phyloP scores from a whole-genome alignment of 2,888 invertebrate species.

The Maniola hyperantus region DNA sequence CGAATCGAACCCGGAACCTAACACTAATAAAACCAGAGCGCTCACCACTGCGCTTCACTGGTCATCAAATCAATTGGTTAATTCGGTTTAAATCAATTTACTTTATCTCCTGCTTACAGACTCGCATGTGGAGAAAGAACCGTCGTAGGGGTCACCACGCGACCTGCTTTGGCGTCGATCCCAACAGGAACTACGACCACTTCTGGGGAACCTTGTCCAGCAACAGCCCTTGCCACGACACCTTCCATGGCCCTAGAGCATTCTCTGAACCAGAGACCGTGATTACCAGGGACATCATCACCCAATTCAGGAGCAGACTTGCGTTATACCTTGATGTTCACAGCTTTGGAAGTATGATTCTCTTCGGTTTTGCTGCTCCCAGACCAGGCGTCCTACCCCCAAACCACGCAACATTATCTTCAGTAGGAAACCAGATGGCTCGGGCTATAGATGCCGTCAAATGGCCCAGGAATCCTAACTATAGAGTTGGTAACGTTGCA shows the following conservation, averaged over 20 bases:
- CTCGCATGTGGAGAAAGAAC: constrained; percentile 86
- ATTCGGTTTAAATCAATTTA: not conserved
- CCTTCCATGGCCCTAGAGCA: constrained; percentile 83
- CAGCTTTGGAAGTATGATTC: constrained; percentile 87
- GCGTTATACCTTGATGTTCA: constrained; percentile 88
- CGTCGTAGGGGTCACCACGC: constrained; percentile 58
- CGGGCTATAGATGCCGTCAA: constrained; percentile 72
- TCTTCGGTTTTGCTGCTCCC: constrained; percentile 58
- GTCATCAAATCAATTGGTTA: no score
- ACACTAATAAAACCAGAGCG: no score
- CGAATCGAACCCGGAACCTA: no score
- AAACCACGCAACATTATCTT: constrained; percentile 67
- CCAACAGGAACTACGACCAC: constrained; percentile 88
- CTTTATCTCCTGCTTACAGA: constrained; percentile 56
- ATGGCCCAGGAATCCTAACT: constrained; percentile 66
- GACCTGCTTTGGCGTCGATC: constrained; percentile 86
- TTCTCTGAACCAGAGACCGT: constrained; percentile 87
- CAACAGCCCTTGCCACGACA: constrained; percentile 79
- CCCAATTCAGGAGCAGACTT: constrained; percentile 67
- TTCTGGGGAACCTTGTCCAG: constrained; percentile 84
- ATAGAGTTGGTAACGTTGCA: constrained; percentile 75
- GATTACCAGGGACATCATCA: constrained; percentile 81
- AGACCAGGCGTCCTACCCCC: constrained; percentile 65
- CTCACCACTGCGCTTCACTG: no score
- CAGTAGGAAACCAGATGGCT: constrained; percentile 65